These are phyloP conservation scores for Actinia tenebrosa DNA, from an alignment of 64 coral and sea anemone genomes.

Conservation along the genomic window DNA sequence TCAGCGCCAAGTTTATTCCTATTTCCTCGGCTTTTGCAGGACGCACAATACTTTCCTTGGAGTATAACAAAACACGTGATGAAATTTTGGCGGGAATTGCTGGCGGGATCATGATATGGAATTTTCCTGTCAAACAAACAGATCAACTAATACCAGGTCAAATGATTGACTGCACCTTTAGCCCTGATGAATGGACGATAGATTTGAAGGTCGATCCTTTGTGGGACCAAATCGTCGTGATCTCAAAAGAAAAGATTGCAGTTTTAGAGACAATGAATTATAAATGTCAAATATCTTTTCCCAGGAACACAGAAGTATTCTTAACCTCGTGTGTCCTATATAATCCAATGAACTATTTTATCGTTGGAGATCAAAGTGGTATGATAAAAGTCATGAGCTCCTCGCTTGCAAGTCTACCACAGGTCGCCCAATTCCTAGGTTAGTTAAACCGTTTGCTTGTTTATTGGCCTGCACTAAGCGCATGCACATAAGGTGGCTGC, in stretches of 20 bases:
- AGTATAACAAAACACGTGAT: constrained; percentile 81
- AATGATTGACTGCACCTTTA: constrained; percentile 55
- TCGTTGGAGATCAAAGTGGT: constrained; percentile 89
- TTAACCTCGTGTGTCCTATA: constrained; percentile 85
- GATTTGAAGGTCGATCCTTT: constrained; percentile 63
- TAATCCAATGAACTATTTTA: constrained; percentile 77
- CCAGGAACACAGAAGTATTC: constrained; percentile 54
- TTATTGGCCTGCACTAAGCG: background rate
- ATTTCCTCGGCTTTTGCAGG: constrained; percentile 35
- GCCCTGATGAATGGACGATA: constrained; percentile 73
- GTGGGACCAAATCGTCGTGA: constrained; percentile 65
- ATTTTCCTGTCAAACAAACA: constrained; percentile 76
- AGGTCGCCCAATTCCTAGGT: constrained; percentile 84
- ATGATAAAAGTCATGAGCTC: constrained; percentile 78
- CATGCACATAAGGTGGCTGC: too few species aligned
- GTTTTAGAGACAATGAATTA: constrained; percentile 60
- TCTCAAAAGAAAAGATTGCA: constrained; percentile 68
- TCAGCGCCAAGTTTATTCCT: constrained; percentile 62
- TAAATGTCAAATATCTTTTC: constrained; percentile 52
- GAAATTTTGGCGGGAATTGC: constrained; percentile 76
- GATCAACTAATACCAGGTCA: constrained; percentile 71
- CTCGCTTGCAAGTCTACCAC: constrained; percentile 60
- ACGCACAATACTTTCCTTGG: constrained; percentile 64
- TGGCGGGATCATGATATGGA: constrained; percentile 86
- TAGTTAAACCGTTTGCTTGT: background rate